Percentiles rank a stretch among this genome's conserved stretches.
Evolutionary conservation across 2,888 invertebrate species (phyloP).

Genomic region (Protophormia terraenovae): DNA sequence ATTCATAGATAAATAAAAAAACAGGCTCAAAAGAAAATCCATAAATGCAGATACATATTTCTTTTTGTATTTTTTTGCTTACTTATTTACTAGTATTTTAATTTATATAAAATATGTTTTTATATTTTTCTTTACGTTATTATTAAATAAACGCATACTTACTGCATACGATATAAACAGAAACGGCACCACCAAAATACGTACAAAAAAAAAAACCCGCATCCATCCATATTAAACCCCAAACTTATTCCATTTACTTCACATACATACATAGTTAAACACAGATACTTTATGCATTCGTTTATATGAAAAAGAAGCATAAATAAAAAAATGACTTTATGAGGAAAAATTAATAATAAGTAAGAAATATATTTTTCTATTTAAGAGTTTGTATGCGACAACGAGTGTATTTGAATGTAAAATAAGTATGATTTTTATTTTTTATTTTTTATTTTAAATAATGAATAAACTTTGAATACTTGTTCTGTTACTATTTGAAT

Average conservation of each 20-base stretch:
- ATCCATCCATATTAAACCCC: constrained; percentile 55
- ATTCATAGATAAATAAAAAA: constrained; percentile 46
- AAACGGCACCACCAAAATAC: constrained; percentile 40
- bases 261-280: background rate
- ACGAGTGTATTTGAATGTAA: background rate
- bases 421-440: too few species aligned
- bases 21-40: constrained; percentile 64
- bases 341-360: constrained; percentile 66
- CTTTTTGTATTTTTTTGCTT: constrained; percentile 8
- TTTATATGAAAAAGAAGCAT: constrained; percentile 44
- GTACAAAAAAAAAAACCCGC: constrained; percentile 54
- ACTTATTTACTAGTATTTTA: constrained; percentile 41
- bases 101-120: constrained; percentile 26
- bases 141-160: constrained; percentile 54
- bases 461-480: constrained; percentile 56
- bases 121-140: background rate
- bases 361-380: constrained; percentile 37
- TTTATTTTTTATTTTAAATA: constrained; percentile 42
- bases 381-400: background rate
- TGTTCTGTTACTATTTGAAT: constrained; percentile 53
- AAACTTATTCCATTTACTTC: constrained; percentile 35
- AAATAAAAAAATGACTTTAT: constrained; percentile 59
- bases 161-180: constrained; percentile 16
- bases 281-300: background rate
- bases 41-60: constrained; percentile 60